Conservation (phyloP, 92 coral and sea anemone genomes). For the Bergia puertoricense region DNA sequence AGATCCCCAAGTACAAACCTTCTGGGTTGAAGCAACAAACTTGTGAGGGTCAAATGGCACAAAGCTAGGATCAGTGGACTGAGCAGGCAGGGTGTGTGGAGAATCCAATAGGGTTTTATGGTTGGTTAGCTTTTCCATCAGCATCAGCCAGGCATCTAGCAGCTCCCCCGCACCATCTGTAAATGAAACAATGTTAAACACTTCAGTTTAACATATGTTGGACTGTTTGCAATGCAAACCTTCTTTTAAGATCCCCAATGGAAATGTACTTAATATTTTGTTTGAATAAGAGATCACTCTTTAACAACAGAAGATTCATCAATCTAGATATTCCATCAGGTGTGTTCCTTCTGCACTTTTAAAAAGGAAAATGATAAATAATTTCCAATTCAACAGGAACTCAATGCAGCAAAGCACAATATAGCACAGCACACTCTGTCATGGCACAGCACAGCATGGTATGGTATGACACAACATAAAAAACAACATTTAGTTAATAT, state of each 20-base stretch:
- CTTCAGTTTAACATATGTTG: not conserved
- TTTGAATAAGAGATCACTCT: too few species aligned
- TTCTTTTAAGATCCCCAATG: not conserved
- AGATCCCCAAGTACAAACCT: slow-evolving; percentile 50
- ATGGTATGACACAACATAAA: too few species aligned
- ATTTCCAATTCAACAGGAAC: too few species aligned
- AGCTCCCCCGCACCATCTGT: slow-evolving; percentile 88
- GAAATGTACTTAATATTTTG: too few species aligned
- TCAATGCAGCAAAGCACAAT: too few species aligned
- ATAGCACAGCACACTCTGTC: too few species aligned
- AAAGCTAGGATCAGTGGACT: slow-evolving; percentile 63
- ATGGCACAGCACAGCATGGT: too few species aligned
- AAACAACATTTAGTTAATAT: too few species aligned
- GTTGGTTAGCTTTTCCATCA: slow-evolving; percentile 81
- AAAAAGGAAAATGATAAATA: too few species aligned
- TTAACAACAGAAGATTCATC: too few species aligned
- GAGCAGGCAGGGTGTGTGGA: slow-evolving; percentile 78
- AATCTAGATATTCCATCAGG: too few species aligned
- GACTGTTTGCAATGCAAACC: not conserved
- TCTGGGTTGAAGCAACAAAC: slow-evolving; percentile 83
- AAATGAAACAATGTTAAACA: not conserved
- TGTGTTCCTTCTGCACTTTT: too few species aligned
- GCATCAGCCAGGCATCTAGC: slow-evolving; percentile 88
- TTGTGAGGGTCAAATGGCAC: slow-evolving; percentile 80
- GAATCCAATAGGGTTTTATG: slow-evolving; percentile 83